Percentiles rank a stretch among this genome's conserved stretches.
Conservation (phyloP, 2,888 invertebrate species). For the Pocota personata region DNA sequence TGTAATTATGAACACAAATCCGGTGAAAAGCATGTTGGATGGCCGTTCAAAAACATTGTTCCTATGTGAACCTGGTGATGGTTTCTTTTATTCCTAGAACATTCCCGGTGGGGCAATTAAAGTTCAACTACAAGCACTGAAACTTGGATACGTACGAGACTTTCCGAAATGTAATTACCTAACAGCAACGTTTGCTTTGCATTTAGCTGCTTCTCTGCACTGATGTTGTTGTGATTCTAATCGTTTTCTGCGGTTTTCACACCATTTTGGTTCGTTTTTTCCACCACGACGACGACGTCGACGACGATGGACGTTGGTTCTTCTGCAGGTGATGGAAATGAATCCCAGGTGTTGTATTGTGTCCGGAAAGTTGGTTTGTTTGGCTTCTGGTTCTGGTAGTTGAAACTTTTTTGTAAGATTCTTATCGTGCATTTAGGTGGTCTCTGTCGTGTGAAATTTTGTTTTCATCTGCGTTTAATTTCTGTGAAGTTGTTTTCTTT, state of each 20-base stretch:
- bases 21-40: constrained; percentile 38
- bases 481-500: constrained; percentile 41
- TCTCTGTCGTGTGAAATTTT: constrained; percentile 66
- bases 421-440: constrained; percentile 66
- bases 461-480: constrained; percentile 62
- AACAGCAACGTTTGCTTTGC: constrained; percentile 35
- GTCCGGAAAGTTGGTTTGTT: constrained; percentile 19
- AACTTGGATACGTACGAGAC: constrained; percentile 21
- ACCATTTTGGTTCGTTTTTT: constrained; percentile 55
- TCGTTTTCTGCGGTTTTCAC: constrained; percentile 71
- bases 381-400: constrained; percentile 21
- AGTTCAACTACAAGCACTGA: constrained; percentile 53
- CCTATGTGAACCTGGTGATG: constrained; percentile 26
- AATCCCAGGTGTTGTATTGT: constrained; percentile 69
- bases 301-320: not conserved
- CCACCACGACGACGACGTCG: not conserved
- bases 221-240: constrained; percentile 64
- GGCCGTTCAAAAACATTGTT: constrained; percentile 23
- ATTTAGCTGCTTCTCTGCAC: constrained; percentile 9
- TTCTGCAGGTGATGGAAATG: constrained; percentile 60
- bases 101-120: constrained; percentile 64
- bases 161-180: constrained; percentile 70
- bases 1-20: constrained; percentile 47
- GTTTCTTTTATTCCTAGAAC: constrained; percentile 61
- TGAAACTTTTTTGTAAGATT: constrained; percentile 34